These are phyloP conservation scores for Cinara cedri DNA, from an alignment of 2,888 invertebrate genomes.

Conservation along the genomic window DNA sequence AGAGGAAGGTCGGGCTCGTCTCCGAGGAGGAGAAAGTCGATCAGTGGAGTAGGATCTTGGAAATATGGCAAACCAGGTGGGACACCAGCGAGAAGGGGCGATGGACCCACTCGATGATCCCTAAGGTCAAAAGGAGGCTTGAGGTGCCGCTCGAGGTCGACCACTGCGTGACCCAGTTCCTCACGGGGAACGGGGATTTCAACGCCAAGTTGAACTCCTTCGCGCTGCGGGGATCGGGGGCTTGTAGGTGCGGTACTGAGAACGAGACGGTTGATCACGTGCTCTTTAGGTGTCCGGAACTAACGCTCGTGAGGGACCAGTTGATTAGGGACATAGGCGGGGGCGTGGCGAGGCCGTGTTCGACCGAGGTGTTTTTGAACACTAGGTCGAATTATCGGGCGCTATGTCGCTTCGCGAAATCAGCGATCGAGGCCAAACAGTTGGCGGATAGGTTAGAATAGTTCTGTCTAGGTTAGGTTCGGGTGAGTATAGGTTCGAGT, in stretches of 20 bases:
- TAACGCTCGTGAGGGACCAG: neutral
- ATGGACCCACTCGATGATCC: neutral
- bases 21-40: neutral
- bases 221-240: rapidly evolving
- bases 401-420: neutral
- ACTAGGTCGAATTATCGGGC: neutral
- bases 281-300: neutral
- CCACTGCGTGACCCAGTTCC: neutral
- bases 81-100: neutral
- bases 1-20: neutral
- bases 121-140: neutral
- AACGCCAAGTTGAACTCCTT: neutral
- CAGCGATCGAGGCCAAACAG: neutral
- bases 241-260: neutral
- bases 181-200: conserved; percentile 26
- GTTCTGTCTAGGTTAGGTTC: too few species aligned
- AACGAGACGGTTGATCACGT: conserved; percentile 1
- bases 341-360: neutral
- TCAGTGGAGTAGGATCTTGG: neutral
- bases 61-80: conserved; percentile 4
- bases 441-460: too few species aligned
- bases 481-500: too few species aligned
- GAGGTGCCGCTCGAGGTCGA: neutral
- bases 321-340: neutral
- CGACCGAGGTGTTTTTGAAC: conserved; percentile 2